Percentiles rank a stretch among this genome's conserved stretches.
Evolutionary conservation across 2,113 vertebrate genomes (phyloP).

Genomic region (Brachypodius melanocephalos): DNA sequence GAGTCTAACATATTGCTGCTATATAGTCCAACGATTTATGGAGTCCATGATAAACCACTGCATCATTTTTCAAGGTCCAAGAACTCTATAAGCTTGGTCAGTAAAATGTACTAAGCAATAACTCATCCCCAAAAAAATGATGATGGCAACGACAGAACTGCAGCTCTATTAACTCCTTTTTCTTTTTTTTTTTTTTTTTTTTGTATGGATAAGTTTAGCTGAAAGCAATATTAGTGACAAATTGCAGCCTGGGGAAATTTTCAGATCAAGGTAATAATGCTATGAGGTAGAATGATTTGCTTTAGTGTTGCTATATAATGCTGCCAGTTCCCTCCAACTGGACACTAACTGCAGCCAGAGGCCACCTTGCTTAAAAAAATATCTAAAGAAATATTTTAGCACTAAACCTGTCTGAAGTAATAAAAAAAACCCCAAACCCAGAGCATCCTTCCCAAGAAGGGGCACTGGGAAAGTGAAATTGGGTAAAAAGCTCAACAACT

Average conservation of each 20-base stretch:
- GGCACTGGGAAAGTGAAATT: not conserved
- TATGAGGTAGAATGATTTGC: slow-evolving; percentile 47
- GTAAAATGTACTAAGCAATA: slow-evolving; percentile 54
- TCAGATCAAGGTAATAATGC: slow-evolving; percentile 66
- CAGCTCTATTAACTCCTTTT: slow-evolving; percentile 47
- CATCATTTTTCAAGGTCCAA: slow-evolving; percentile 60
- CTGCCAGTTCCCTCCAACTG: slow-evolving; percentile 27
- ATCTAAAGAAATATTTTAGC: slow-evolving; percentile 53
- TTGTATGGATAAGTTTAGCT: slow-evolving; percentile 41
- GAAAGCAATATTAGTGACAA: slow-evolving; percentile 54
- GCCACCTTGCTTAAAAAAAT: slow-evolving; percentile 53
- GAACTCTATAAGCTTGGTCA: slow-evolving; percentile 50
- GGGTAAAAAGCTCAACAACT: not conserved
- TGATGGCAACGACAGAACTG: slow-evolving; percentile 26
- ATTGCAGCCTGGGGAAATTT: slow-evolving; percentile 54
- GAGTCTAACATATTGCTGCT: not conserved
- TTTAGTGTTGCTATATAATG: slow-evolving; percentile 38
- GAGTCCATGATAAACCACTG: slow-evolving; percentile 7
- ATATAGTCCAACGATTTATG: slow-evolving; percentile 7
- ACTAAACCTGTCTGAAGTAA: slow-evolving; percentile 33
- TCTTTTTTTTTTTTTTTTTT: not conserved
- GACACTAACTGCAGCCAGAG: slow-evolving; percentile 61
- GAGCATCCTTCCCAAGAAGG: not conserved
- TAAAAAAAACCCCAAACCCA: not conserved
- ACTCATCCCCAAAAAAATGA: slow-evolving; percentile 24